phyloP scores from a whole-genome alignment of 2,797 vertebrate genomes.

The Gymnoscopelus braueri region DNA sequence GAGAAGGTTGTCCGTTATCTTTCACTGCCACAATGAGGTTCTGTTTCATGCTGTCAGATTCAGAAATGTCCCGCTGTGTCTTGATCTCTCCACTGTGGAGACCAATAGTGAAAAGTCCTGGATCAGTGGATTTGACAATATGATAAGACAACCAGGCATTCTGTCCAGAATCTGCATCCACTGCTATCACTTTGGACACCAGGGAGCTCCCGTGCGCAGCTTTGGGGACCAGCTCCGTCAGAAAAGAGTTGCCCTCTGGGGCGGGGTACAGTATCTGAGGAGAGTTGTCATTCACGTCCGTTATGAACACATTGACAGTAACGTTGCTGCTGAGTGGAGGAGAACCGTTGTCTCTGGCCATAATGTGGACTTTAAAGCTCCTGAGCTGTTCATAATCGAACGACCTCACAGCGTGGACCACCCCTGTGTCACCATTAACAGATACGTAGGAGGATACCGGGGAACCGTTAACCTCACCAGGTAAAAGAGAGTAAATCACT shows the following conservation, averaged over 20 bases:
- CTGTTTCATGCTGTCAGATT: conserved; percentile 82
- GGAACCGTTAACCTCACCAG: conserved; percentile 25
- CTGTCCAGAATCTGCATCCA: conserved; percentile 68
- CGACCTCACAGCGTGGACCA: too few species aligned
- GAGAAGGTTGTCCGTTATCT: conserved; percentile 71
- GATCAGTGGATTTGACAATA: conserved; percentile 82
- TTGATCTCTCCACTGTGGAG: conserved; percentile 70
- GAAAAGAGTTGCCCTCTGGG: conserved; percentile 48
- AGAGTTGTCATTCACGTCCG: conserved; percentile 44
- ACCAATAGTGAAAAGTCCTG: conserved; percentile 84
- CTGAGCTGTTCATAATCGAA: conserved; percentile 65
- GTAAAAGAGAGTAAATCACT: conserved; percentile 64
- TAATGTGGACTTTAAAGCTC: conserved; percentile 59
- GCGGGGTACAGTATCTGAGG: conserved; percentile 61
- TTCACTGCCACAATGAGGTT: conserved; percentile 65
- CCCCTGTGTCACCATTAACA: conserved; percentile 61
- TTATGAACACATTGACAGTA: conserved; percentile 29
- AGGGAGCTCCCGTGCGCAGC: conserved; percentile 64
- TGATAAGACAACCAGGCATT: conserved; percentile 70
- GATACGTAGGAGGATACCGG: conserved; percentile 66
- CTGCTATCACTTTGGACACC: conserved; percentile 67
- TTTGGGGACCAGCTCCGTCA: conserved; percentile 66
- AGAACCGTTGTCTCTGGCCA: conserved; percentile 26
- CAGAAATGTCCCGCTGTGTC: conserved; percentile 80
- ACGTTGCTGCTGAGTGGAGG: not conserved